phyloP scores from a whole-genome alignment of 2,113 vertebrate genomes.

The Megaceryle maxima region DNA sequence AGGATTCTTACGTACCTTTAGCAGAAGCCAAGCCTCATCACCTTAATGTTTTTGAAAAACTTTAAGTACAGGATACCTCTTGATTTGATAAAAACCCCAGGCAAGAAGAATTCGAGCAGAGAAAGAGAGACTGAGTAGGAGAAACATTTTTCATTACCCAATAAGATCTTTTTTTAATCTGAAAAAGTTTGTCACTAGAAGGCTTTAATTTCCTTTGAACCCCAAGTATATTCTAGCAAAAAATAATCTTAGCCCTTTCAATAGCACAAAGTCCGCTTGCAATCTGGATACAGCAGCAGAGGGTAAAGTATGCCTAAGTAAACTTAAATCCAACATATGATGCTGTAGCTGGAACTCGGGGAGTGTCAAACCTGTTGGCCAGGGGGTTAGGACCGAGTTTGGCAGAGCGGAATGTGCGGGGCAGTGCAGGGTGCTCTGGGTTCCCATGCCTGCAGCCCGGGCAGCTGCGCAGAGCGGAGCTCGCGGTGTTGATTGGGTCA shows the following conservation, averaged over 20 bases:
- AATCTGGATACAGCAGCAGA: constrained; percentile 41
- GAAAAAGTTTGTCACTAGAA: background rate
- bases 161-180: background rate
- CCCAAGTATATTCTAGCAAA: constrained; percentile 9
- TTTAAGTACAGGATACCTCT: background rate
- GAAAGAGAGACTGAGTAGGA: background rate
- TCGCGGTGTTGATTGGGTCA: constrained; percentile 17
- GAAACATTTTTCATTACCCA: constrained; percentile 18
- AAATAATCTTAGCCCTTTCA: background rate
- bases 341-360: constrained; percentile 52
- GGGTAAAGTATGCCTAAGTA: constrained; percentile 60
- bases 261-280: constrained; percentile 10
- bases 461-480: constrained; percentile 46
- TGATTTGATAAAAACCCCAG: constrained; percentile 38
- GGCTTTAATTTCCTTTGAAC: background rate
- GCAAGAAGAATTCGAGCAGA: constrained; percentile 1
- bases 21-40: background rate
- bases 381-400: background rate
- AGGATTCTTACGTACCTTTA: background rate
- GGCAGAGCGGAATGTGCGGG: background rate
- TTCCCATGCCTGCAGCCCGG: background rate
- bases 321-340: constrained; percentile 53
- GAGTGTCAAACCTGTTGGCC: constrained; percentile 12
- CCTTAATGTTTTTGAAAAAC: background rate
- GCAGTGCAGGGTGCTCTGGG: background rate